These are phyloP conservation scores for Polydrusus tereticollis DNA, from an alignment of 2,888 invertebrate species.

Conservation along the genomic window DNA sequence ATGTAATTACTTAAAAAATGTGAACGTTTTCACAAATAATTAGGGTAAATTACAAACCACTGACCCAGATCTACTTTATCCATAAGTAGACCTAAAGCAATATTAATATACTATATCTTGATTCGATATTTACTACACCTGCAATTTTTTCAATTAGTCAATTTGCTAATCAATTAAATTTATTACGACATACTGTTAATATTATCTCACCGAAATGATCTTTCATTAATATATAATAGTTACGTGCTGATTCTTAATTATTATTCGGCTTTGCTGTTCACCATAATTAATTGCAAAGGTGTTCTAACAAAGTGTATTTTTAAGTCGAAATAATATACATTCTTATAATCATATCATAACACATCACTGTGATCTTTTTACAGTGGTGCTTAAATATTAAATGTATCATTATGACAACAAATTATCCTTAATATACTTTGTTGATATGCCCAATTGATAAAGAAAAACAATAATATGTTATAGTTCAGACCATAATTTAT, in stretches of 20 bases:
- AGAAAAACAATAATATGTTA: not conserved
- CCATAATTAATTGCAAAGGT: not conserved
- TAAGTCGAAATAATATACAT: not conserved
- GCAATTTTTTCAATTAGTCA: constrained; percentile 2
- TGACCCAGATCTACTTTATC: constrained; percentile 4
- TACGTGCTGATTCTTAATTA: not conserved
- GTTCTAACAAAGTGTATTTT: not conserved
- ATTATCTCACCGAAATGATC: not conserved
- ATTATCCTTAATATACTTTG: no score
- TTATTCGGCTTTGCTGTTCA: not conserved
- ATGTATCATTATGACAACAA: no score
- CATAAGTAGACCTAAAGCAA: not conserved
- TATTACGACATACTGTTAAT: constrained; percentile 4
- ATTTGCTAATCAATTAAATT: constrained; percentile 6
- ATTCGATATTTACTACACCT: constrained; percentile 11
- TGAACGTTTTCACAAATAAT: constrained; percentile 2
- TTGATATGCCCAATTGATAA: not conserved
- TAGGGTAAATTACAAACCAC: not conserved
- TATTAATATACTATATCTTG: constrained; percentile 11
- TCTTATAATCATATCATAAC: no score
- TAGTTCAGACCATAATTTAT: not conserved
- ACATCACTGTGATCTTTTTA: no score
- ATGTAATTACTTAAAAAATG: not conserved
- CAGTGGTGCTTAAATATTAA: no score
- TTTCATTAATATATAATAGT: constrained; percentile 1